Evolutionary conservation across 2,888 invertebrate species (phyloP), one percentile per base, ranked within the genome.

Genomic region (Prosapia bicincta): DNA sequence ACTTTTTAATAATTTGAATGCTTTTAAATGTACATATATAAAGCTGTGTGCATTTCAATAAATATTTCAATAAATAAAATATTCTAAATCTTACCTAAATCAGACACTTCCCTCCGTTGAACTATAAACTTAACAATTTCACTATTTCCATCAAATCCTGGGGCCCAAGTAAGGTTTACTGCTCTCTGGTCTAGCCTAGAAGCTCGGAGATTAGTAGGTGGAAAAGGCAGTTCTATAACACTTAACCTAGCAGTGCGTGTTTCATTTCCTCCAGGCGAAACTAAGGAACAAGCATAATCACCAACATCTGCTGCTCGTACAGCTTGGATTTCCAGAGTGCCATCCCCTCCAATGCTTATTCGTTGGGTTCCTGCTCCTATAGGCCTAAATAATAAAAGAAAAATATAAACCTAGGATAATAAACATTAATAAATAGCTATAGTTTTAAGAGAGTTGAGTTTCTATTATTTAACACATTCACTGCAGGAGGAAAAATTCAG

Each of bases 101-200:
- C 93, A 1, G 96, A 94, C 26, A 97, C 94, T 82, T 96, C 93
- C 78, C 97, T 89, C 84, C 93, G 93, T 84, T 99, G 97, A 74
- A 99, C 90, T 79, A 96, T 95, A 84, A 94, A 99, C 83, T 96
- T 95, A 81, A 93, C 90, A 76, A 98, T 93, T 10, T 96, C 96
- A 83, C 97, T 97, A 85, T 99, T 98, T 74, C 99, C 99, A 86
- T 99, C 96, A 85, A 98, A 99, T 28, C 97, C 97, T 0, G 96
- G 94, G 13, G 93, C 93, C 98, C 99, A 99, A 24, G 93, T 92
- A 2, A 99, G 91, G 83, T 97, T 95, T 79, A 98, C 94, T 28
- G 94, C 93, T 83, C 90, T 90, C 1, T 89, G 88, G 15, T 90
- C 88, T 5, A 88, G 87, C 79, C 92, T 87, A 76, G 86, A 86